These are phyloP conservation scores for Oryzias celebensis DNA, from an alignment of 2,113 vertebrate genomes.

Conservation along the genomic window DNA sequence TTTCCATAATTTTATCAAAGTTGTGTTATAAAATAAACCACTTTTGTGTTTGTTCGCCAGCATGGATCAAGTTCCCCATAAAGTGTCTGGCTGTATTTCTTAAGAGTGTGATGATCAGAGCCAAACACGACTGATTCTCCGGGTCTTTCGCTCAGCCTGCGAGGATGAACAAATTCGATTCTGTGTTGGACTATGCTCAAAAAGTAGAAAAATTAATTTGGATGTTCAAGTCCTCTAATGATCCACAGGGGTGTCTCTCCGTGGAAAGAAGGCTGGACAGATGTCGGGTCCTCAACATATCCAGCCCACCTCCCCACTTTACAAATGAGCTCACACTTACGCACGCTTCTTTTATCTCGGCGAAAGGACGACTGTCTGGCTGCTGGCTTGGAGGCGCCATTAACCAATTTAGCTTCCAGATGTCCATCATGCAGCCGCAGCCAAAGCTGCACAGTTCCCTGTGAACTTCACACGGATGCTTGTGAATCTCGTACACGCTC, in stretches of 20 bases:
- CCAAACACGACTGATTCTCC: slow-evolving; percentile 9
- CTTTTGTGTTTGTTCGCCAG: too few species aligned
- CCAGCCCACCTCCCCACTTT: slow-evolving; percentile 2
- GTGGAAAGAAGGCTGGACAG: slow-evolving; percentile 58
- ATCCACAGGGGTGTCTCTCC: slow-evolving; percentile 56
- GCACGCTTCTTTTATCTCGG: slow-evolving; percentile 45
- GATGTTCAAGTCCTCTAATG: slow-evolving; percentile 29
- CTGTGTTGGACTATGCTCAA: slow-evolving; percentile 25
- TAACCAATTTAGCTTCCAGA: slow-evolving; percentile 79
- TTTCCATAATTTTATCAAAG: too few species aligned
- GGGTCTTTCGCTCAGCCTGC: neutral
- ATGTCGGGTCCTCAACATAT: slow-evolving; percentile 49
- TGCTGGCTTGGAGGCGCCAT: slow-evolving; percentile 73
- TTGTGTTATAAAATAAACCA: too few species aligned
- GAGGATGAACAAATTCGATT: slow-evolving; percentile 33
- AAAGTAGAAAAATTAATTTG: slow-evolving; percentile 35
- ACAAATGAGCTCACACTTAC: slow-evolving; percentile 19
- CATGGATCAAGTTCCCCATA: too few species aligned
- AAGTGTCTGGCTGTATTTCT: too few species aligned
- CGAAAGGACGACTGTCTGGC: slow-evolving; percentile 58
- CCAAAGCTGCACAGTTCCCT: slow-evolving; percentile 66
- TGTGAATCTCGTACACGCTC: slow-evolving; percentile 39
- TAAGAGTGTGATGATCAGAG: neutral
- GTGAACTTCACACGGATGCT: slow-evolving; percentile 54
- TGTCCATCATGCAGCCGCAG: slow-evolving; percentile 70